A percentile compares a stretch with the other conserved stretches of the same genome.
phyloP scores from a whole-genome alignment of 2,888 invertebrate species.

The Phortica okadai region DNA sequence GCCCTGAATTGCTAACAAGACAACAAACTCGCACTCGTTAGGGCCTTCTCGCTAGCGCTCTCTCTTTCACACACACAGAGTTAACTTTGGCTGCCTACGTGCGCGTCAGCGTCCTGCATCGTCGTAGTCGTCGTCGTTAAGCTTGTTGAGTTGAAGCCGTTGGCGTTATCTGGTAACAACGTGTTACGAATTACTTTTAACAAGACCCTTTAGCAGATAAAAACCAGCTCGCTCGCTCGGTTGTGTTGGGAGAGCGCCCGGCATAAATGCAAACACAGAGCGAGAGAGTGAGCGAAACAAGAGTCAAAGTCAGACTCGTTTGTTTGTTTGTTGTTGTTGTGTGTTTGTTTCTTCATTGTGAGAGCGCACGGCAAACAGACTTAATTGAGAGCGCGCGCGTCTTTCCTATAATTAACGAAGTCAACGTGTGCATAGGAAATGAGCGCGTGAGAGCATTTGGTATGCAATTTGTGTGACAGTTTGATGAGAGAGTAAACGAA shows the following conservation, averaged over 20 bases:
- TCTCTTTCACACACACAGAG: background rate
- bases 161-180: constrained; percentile 75
- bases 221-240: constrained; percentile 47
- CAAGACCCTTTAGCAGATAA: constrained; percentile 75
- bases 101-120: constrained; percentile 26
- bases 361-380: no score
- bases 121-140: background rate
- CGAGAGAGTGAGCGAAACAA: background rate
- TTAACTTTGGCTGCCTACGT: background rate
- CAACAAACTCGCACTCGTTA: constrained; percentile 31
- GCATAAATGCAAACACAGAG: constrained; percentile 46
- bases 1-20: constrained; percentile 60
- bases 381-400: background rate
- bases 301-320: background rate
- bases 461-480: background rate
- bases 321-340: no score
- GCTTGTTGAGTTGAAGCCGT: constrained; percentile 33
- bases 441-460: background rate
- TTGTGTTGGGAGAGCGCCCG: background rate
- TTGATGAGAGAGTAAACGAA: background rate
- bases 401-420: background rate
- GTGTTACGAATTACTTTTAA: constrained; percentile 76
- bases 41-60: background rate
- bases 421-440: background rate
- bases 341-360: no score